phyloP scores from a whole-genome alignment of 2,113 vertebrate genomes.

The Lathamus discolor region DNA sequence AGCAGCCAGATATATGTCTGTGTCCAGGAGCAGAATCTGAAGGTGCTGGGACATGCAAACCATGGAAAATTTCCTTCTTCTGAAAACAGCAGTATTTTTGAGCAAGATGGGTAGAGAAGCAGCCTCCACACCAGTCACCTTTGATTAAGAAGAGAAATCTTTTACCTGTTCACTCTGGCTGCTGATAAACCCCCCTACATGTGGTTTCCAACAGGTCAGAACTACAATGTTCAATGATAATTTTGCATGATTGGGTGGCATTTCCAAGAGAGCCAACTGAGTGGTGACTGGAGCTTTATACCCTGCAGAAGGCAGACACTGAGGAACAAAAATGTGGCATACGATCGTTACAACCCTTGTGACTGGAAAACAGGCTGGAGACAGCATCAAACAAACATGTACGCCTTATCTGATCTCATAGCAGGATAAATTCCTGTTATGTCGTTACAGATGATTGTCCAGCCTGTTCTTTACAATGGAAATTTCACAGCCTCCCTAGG shows the following conservation, averaged over 20 bases:
- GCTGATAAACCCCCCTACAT: background rate
- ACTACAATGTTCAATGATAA: background rate
- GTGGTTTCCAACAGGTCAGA: background rate
- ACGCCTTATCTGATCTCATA: background rate
- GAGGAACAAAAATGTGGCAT: background rate
- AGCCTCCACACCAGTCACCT: background rate
- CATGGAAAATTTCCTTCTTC: background rate
- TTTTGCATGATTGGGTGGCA: background rate
- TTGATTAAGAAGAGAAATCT: background rate
- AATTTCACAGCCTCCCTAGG: background rate
- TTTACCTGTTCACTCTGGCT: background rate
- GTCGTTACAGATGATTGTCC: background rate
- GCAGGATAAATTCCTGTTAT: background rate
- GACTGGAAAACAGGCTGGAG: background rate
- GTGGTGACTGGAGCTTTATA: background rate
- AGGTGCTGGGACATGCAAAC: background rate
- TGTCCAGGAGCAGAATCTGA: background rate
- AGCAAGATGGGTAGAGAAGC: background rate
- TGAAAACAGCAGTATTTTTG: background rate
- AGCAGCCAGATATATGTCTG: background rate
- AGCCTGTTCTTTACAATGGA: background rate
- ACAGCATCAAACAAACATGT: background rate
- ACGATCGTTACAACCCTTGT: accelerated
- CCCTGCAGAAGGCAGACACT: background rate
- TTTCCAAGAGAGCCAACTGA: background rate